Evolutionary conservation across 2,797 vertebrate species (phyloP).

Genomic region (Thripadectes ignobilis): DNA sequence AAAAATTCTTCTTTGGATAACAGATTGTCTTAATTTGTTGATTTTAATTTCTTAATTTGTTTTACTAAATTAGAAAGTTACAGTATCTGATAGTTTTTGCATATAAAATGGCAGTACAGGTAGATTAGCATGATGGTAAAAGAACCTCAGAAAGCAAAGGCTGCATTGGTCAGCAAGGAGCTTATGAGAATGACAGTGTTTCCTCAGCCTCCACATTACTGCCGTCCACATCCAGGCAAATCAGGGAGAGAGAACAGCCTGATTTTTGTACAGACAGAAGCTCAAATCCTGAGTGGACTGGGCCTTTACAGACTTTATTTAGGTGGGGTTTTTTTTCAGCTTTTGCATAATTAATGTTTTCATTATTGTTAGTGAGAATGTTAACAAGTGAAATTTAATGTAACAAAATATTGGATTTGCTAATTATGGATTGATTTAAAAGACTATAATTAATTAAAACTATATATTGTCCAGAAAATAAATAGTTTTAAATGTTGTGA

Average conservation of each 20-base stretch:
- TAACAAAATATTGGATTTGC: background rate
- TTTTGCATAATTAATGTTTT: background rate
- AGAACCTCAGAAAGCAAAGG: background rate
- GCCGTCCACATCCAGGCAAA: background rate
- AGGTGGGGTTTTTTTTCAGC: background rate
- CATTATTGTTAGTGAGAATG: background rate
- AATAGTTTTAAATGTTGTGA: background rate
- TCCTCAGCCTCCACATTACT: background rate
- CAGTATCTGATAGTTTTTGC: background rate
- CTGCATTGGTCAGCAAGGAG: background rate
- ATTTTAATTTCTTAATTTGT: background rate
- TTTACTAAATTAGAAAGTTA: background rate
- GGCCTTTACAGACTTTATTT: background rate
- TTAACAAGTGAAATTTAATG: background rate
- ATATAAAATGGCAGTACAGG: background rate
- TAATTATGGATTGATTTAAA: background rate
- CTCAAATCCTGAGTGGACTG: background rate
- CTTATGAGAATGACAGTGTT: background rate
- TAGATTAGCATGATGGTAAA: background rate
- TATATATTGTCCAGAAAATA: background rate
- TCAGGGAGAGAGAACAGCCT: background rate
- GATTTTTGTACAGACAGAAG: background rate
- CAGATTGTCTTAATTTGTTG: background rate
- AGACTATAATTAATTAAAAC: background rate
- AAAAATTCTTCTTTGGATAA: conserved; percentile 2